These are phyloP conservation scores for Momotus momota DNA, from an alignment of 2,797 vertebrate genomes.

Conservation along the genomic window DNA sequence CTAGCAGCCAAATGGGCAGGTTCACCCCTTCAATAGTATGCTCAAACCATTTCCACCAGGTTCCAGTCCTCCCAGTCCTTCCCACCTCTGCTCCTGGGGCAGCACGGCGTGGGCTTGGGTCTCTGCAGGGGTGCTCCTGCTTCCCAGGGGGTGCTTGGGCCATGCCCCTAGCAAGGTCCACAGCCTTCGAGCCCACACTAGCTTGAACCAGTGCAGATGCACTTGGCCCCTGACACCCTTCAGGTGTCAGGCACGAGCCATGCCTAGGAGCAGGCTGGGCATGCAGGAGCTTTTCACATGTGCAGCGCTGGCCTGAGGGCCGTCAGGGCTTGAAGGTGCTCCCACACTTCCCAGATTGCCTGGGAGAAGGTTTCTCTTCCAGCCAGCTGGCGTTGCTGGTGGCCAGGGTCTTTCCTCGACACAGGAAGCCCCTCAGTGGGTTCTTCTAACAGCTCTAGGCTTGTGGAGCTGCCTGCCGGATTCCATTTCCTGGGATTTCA, in stretches of 20 bases:
- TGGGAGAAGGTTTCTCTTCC: background rate
- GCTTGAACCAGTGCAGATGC: background rate
- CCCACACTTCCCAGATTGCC: background rate
- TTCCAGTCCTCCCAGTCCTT: background rate
- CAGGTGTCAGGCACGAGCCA: fast-evolving
- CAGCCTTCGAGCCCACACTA: background rate
- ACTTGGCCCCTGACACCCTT: background rate
- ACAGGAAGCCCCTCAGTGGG: fast-evolving
- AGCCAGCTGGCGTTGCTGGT: fast-evolving
- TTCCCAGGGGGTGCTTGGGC: background rate
- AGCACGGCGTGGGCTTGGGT: fast-evolving
- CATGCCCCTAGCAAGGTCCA: background rate
- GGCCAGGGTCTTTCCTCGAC: background rate
- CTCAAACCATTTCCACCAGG: background rate
- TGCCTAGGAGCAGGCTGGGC: background rate
- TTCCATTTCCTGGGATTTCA: background rate
- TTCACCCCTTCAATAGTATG: background rate
- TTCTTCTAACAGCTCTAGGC: fast-evolving
- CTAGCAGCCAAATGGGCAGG: background rate
- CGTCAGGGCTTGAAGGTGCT: background rate
- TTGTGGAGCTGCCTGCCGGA: background rate
- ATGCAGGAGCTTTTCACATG: background rate
- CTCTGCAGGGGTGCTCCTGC: background rate
- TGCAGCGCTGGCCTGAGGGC: background rate
- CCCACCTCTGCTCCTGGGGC: background rate